Conservation (phyloP, 2,888 invertebrate genomes). For the Pinctada fucata region DNA sequence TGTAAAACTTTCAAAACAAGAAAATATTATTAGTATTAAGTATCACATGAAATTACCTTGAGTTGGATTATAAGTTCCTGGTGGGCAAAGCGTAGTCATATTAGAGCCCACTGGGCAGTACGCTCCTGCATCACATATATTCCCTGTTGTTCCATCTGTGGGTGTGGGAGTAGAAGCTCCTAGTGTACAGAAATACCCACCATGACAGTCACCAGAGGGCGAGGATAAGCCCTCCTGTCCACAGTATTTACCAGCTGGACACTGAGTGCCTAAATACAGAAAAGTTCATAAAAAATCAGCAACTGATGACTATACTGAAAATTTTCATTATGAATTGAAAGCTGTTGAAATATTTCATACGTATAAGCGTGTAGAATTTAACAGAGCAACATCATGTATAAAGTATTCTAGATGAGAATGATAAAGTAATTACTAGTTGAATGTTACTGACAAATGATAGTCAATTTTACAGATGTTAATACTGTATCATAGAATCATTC, state of each 20-base stretch:
- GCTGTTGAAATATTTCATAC: too few relatives aligned
- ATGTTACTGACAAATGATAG: too few relatives aligned
- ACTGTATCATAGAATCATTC: too few relatives aligned
- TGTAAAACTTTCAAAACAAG: too few relatives aligned
- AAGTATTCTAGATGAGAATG: too few relatives aligned
- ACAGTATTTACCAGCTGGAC: conserved; percentile 71
- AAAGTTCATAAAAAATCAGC: neutral
- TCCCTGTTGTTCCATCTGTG: conserved; percentile 63
- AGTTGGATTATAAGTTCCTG: conserved; percentile 70
- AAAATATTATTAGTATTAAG: too few relatives aligned
- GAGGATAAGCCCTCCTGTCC: conserved; percentile 58
- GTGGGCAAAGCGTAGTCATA: conserved; percentile 62
- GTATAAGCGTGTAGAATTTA: too few relatives aligned
- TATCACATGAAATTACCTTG: conserved; percentile 50
- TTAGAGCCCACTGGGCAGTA: conserved; percentile 70
- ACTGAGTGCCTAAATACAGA: conserved; percentile 43
- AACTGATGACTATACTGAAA: too few relatives aligned
- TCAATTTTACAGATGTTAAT: too few relatives aligned
- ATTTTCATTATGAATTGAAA: too few relatives aligned
- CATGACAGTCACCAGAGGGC: conserved; percentile 63
- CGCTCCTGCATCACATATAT: conserved; percentile 65
- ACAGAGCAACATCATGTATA: too few relatives aligned
- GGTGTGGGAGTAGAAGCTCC: conserved; percentile 61
- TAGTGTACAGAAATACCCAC: conserved; percentile 65
- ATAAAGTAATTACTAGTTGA: too few relatives aligned